Evolutionary conservation across 37 sponge, comb jelly and placozoan genomes (phyloP), one percentile per base, ranked within the genome.

Genomic region (Chondrosia reniformis): DNA sequence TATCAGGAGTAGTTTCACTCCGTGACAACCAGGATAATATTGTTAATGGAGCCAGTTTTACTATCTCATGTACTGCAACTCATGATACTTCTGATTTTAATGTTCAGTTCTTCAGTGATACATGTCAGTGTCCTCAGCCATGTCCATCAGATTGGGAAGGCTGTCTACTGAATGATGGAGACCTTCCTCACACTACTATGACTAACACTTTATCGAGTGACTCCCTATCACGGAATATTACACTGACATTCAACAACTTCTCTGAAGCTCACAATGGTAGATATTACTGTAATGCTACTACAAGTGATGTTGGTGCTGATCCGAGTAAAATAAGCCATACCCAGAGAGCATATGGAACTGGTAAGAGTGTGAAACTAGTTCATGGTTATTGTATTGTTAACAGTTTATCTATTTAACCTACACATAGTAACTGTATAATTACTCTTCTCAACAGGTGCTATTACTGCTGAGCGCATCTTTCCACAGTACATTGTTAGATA

Each of bases 191-290:
- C 43, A 69, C 72, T 43, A 41, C 43, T 17, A 15, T 40, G 37
- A 69, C 72, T 40, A 39, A 38, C 8, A 69, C 72, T 39, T 41
- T 21, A 19, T n/a, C 43, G 24, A 40, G 5, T 40, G n/a, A 30
- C 28, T 10, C 15, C 15, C 3, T 19, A 4, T 4, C 33, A n/a
- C 66, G 33, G 66, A 1, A 6, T 39, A 17, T 69, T 37, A 15
- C 38, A 6, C 42, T 69, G 72, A 9, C 38, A 13, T 69, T 69
- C 72, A 36, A 39, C 43, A 69, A 69, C 72, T 69, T 69, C 72
- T 44, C 39, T 43, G 41, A 41, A 69, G 43, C 24, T 37, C 72
- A 69, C 41, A 39, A 69, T 40, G 72, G 72, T 34, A 24, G 38
- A 13, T 69, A 69, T 25, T 21, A 41, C 42, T 69, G 72, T 25